These are phyloP conservation scores for Meles meles DNA, from an alignment of 2,113 vertebrate species.

Conservation along the genomic window DNA sequence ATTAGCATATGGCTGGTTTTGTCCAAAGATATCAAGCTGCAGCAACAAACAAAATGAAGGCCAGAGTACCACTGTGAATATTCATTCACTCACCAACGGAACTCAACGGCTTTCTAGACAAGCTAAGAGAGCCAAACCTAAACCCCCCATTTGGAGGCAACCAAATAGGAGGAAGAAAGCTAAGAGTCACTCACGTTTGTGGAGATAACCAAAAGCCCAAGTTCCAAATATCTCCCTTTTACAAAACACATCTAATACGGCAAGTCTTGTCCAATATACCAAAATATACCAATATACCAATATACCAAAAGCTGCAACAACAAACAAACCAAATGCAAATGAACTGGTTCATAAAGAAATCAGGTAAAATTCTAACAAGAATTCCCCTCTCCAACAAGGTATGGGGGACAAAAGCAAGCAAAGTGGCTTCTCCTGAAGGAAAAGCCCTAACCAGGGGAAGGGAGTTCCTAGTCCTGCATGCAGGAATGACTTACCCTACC, in stretches of 20 bases:
- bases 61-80: background rate
- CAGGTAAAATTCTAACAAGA: background rate
- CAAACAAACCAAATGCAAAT: no score
- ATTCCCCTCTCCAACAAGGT: background rate
- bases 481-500: background rate
- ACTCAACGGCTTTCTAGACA: background rate
- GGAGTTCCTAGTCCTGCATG: background rate
- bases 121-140: background rate
- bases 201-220: background rate
- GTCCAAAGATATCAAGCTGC: background rate
- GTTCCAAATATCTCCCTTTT: background rate
- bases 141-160: background rate
- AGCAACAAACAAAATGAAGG: background rate
- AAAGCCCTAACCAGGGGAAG: background rate
- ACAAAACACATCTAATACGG: background rate
- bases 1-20: background rate
- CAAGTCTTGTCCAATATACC: no score
- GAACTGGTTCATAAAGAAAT: no score
- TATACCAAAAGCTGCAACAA: no score
- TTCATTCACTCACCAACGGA: background rate
- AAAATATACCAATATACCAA: no score
- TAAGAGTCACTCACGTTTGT: background rate
- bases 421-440: background rate
- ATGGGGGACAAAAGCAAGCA: background rate
- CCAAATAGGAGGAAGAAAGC: background rate